Percentiles rank a stretch among this genome's conserved stretches.
Conservation (phyloP, 2,113 vertebrate genomes). For the Aplodontia rufa region DNA sequence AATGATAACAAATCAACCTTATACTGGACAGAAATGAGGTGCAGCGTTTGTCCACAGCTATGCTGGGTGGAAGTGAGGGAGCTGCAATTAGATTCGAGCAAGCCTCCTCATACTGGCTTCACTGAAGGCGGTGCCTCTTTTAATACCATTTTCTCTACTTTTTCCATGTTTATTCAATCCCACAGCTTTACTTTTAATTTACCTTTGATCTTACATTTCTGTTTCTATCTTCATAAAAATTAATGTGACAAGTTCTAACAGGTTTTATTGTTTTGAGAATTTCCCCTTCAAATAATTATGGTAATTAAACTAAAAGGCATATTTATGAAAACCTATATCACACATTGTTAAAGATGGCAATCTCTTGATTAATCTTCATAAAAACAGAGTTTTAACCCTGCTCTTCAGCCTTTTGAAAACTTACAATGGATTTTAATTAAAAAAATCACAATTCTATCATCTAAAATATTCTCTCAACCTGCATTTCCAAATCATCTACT, state of each 20-base stretch:
- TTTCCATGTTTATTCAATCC: not conserved
- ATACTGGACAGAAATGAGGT: not conserved
- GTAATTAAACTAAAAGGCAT: not conserved
- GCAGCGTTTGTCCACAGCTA: not conserved
- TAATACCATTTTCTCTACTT: not conserved
- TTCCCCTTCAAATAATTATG: not conserved
- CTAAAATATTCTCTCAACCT: not conserved
- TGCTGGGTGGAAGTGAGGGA: not conserved
- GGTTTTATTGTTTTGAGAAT: not conserved
- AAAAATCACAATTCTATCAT: not conserved
- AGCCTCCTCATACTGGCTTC: not conserved
- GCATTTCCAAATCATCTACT: not conserved
- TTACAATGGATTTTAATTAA: not conserved
- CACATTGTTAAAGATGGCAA: not conserved
- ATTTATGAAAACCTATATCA: not conserved
- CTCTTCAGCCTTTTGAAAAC: not conserved
- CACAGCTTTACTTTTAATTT: not conserved
- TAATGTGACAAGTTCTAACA: not conserved
- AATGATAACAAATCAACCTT: not conserved
- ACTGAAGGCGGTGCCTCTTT: rapidly evolving
- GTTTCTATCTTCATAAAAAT: not conserved
- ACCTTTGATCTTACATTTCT: not conserved
- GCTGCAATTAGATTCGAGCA: not conserved
- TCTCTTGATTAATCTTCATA: not conserved
- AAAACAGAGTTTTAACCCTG: not conserved